These are phyloP conservation scores for Hoplostethus atlanticus DNA, from an alignment of 2,797 vertebrate species.

Conservation along the genomic window DNA sequence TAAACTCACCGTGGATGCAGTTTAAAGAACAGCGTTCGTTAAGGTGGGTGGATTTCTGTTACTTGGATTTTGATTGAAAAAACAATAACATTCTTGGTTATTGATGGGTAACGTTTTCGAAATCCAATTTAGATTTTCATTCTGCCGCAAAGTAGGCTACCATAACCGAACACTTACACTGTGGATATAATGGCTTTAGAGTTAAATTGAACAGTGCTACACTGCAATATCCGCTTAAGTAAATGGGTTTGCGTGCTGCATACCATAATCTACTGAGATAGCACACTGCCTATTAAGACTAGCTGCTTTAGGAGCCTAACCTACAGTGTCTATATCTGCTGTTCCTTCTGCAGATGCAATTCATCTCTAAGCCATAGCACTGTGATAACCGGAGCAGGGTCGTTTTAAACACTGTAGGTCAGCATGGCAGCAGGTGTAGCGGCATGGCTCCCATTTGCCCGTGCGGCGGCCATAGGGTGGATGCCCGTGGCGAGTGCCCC, in stretches of 20 bases:
- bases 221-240: conserved; percentile 59
- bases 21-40: conserved; percentile 68
- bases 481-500: conserved; percentile 95
- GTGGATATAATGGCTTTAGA: conserved; percentile 52
- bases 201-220: conserved; percentile 61
- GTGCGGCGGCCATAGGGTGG: conserved; percentile 96
- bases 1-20: conserved; percentile 69
- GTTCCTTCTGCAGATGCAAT: conserved; percentile 78
- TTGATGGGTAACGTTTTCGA: conserved; percentile 43
- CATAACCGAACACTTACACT: conserved; percentile 60
- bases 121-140: conserved; percentile 55
- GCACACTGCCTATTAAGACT: neutral
- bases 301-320: conserved; percentile 35
- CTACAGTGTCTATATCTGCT: conserved; percentile 53
- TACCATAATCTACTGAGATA: conserved; percentile 33
- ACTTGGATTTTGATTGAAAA: conserved; percentile 28
- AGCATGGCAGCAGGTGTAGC: conserved; percentile 96
- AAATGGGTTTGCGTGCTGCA: conserved; percentile 54
- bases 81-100: conserved; percentile 11
- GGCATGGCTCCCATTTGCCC: conserved; percentile 95
- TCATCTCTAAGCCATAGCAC: conserved; percentile 72
- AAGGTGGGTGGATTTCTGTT: conserved; percentile 69
- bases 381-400: conserved; percentile 75
- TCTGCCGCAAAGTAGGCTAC: conserved; percentile 76
- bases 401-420: conserved; percentile 69